Percentiles rank a stretch among this genome's conserved stretches.
These are phyloP conservation scores for Masnerella sp. DNA, from an alignment of 2,888 invertebrate species.

Conservation along the genomic window DNA sequence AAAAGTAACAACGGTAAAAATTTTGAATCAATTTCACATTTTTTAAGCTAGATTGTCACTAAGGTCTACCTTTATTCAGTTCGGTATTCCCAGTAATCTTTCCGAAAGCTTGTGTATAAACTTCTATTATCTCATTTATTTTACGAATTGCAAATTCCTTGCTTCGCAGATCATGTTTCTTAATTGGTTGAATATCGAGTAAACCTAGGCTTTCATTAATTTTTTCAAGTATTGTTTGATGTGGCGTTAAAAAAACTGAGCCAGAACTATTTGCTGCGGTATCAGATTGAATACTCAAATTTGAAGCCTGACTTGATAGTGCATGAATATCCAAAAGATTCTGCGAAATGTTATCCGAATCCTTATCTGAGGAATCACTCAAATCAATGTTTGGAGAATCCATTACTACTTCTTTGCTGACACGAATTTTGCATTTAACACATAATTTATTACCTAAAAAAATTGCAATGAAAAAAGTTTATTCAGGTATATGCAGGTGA, in stretches of 20 bases:
- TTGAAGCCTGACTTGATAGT: slow-evolving; percentile 4
- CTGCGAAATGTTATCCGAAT: too few species aligned
- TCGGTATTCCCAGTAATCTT: not conserved
- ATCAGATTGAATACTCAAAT: not conserved
- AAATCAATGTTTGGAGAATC: too few species aligned
- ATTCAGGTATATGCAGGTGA: too few species aligned
- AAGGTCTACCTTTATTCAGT: not conserved
- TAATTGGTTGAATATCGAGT: not conserved
- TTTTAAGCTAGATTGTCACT: not conserved
- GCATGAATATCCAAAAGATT: not conserved
- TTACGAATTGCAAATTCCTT: not conserved
- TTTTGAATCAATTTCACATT: too few species aligned
- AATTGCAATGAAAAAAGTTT: too few species aligned
- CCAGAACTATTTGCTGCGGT: not conserved
- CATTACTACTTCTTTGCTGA: too few species aligned
- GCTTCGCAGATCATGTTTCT: not conserved
- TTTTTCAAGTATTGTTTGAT: not conserved
- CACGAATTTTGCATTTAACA: too few species aligned
- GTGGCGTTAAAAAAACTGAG: slow-evolving; percentile 3
- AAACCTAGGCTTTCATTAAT: not conserved
- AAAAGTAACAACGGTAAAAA: not conserved
- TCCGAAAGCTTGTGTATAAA: not conserved
- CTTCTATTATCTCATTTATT: not conserved
- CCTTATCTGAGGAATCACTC: too few species aligned
- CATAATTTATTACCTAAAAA: too few species aligned